Percentiles rank a stretch among this genome's conserved stretches.
These are phyloP conservation scores for Serranochromis macrocephalus DNA, from an alignment of 2,113 vertebrate genomes.

Conservation along the genomic window DNA sequence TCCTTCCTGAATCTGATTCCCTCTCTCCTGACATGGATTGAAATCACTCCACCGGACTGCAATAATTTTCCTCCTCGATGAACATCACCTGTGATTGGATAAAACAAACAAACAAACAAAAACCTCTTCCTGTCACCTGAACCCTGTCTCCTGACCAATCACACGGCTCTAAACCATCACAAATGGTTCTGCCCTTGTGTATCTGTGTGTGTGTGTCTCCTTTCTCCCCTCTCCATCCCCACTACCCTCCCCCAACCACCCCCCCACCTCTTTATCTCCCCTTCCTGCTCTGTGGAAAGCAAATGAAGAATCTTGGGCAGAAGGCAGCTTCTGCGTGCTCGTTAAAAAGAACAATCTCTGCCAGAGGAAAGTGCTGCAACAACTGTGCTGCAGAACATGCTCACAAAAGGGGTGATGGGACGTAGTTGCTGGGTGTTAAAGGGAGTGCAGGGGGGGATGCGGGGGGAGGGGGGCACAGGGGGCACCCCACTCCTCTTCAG, in stretches of 20 bases:
- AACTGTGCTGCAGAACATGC: slow-evolving; percentile 99
- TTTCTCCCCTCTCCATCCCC: slow-evolving; percentile 52
- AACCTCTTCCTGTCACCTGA: slow-evolving; percentile 71
- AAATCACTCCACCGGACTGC: slow-evolving; percentile 79
- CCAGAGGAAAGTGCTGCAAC: slow-evolving; percentile 97
- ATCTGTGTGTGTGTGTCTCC: background rate
- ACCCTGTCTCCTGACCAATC: slow-evolving; percentile 72
- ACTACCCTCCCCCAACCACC: slow-evolving; percentile 57
- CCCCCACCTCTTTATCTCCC: slow-evolving; percentile 66
- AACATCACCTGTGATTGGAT: slow-evolving; percentile 59
- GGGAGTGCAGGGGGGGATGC: slow-evolving; percentile 33
- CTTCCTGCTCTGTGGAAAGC: slow-evolving; percentile 87
- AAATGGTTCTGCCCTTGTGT: slow-evolving; percentile 63
- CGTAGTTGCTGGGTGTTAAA: slow-evolving; percentile 48
- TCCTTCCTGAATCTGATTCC: slow-evolving; percentile 69
- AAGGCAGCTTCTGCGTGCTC: slow-evolving; percentile 98
- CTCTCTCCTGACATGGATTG: slow-evolving; percentile 79
- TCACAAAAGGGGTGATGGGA: slow-evolving; percentile 91
- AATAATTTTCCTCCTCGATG: slow-evolving; percentile 66
- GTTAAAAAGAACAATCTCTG: slow-evolving; percentile 99
- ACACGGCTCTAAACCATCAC: slow-evolving; percentile 74
- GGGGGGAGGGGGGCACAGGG: slow-evolving; percentile 4
- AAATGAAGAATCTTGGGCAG: slow-evolving; percentile 98
- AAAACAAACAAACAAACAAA: background rate
- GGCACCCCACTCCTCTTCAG: slow-evolving; percentile 29